These are phyloP conservation scores for Acridotheres tristis DNA, from an alignment of 2,797 vertebrate genomes.

Conservation along the genomic window DNA sequence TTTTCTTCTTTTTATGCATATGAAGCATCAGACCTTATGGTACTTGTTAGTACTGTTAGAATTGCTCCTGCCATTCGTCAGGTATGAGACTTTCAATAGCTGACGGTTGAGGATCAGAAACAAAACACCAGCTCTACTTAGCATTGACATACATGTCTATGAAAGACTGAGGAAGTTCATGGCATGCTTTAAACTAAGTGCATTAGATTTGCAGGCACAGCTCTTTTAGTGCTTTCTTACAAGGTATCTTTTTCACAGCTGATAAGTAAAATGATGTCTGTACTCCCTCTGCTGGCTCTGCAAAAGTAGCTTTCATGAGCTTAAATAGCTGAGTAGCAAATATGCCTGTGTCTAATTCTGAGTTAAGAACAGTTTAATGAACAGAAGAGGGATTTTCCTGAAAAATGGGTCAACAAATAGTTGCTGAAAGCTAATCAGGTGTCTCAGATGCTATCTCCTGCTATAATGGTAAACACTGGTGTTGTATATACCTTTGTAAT, in stretches of 20 bases:
- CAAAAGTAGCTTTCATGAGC: constrained; percentile 18
- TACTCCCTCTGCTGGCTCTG: constrained; percentile 69
- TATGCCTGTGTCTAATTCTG: background rate
- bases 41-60: background rate
- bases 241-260: constrained; percentile 49
- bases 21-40: background rate
- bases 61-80: background rate
- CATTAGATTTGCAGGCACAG: constrained; percentile 23
- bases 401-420: constrained; percentile 63
- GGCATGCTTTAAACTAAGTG: background rate
- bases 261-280: constrained; percentile 60
- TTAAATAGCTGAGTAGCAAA: background rate
- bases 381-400: constrained; percentile 24
- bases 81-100: background rate
- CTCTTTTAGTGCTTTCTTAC: constrained; percentile 24
- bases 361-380: background rate
- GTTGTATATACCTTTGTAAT: constrained; percentile 62
- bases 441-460: constrained; percentile 63
- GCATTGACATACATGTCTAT: background rate
- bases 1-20: background rate
- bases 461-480: constrained; percentile 50
- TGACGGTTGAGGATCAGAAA: background rate
- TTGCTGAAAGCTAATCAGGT: constrained; percentile 60
- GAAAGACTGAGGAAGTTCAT: constrained; percentile 6
- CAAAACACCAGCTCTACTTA: background rate